Percentiles rank a stretch among this genome's conserved stretches.
Conservation (phyloP, 2,888 invertebrate genomes). For the Drosophila engyochracea region DNA sequence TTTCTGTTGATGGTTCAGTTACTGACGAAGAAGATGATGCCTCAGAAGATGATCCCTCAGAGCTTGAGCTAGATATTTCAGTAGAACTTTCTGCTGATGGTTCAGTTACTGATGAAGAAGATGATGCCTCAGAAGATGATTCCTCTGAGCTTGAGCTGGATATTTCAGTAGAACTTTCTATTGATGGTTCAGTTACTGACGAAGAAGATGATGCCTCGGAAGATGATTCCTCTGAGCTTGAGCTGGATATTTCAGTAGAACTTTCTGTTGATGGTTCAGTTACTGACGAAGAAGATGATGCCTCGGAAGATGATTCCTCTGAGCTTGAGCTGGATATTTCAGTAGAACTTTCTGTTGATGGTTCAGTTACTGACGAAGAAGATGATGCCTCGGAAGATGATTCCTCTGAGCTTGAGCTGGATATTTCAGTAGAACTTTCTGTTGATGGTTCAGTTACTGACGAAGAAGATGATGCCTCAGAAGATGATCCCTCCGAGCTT, state of each 20-base stretch:
- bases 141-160: no score
- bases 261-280: not conserved
- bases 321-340: not conserved
- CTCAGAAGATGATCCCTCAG: not conserved
- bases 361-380: not conserved
- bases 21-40: not conserved
- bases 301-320: not conserved
- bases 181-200: no score
- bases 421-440: not conserved
- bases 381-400: not conserved
- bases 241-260: not conserved
- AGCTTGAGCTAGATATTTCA: not conserved
- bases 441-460: slow-evolving; percentile 4
- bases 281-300: not conserved
- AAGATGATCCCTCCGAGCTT: no score
- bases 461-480: slow-evolving; percentile 1
- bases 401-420: not conserved
- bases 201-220: not conserved
- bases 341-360: not conserved
- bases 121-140: not conserved
- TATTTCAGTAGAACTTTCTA: no score
- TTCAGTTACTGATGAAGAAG: slow-evolving; percentile 2
- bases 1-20: slow-evolving; percentile 2
- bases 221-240: not conserved
- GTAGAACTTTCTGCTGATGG: not conserved